Evolutionary conservation across 2,888 invertebrate genomes (phyloP).

Genomic region (Hoplodrina ambigua): DNA sequence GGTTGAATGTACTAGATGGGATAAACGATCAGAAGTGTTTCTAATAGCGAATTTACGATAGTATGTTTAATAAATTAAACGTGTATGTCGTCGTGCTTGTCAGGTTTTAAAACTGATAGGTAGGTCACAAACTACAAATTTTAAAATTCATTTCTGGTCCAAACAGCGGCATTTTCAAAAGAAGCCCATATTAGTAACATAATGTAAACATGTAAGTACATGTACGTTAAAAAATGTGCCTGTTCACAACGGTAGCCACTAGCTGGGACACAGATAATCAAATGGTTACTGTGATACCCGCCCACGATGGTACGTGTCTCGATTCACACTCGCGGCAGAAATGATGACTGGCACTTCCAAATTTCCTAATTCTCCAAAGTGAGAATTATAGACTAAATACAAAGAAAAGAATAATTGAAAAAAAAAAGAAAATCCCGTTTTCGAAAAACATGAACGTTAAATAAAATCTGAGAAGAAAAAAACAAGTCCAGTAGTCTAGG

Average conservation of each 20-base stretch:
- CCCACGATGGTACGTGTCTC: constrained; percentile 37
- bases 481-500: too few relatives aligned
- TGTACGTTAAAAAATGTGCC: constrained; percentile 32
- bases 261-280: constrained; percentile 36
- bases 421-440: too few relatives aligned
- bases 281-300: constrained; percentile 10
- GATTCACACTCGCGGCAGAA: constrained; percentile 2
- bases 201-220: neutral
- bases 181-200: neutral
- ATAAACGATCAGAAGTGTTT: neutral
- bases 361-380: neutral
- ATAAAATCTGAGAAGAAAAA: too few relatives aligned
- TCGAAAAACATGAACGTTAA: too few relatives aligned
- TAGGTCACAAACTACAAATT: neutral
- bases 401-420: neutral
- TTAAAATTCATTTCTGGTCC: constrained; percentile 19
- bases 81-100: neutral
- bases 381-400: neutral
- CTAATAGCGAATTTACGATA: neutral
- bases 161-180: constrained; percentile 33
- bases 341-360: too few relatives aligned
- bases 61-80: neutral
- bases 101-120: neutral
- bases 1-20: neutral
- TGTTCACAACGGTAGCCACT: constrained; percentile 37